Conservation (phyloP, 2,888 invertebrate species). For the Diabrotica balteata region DNA sequence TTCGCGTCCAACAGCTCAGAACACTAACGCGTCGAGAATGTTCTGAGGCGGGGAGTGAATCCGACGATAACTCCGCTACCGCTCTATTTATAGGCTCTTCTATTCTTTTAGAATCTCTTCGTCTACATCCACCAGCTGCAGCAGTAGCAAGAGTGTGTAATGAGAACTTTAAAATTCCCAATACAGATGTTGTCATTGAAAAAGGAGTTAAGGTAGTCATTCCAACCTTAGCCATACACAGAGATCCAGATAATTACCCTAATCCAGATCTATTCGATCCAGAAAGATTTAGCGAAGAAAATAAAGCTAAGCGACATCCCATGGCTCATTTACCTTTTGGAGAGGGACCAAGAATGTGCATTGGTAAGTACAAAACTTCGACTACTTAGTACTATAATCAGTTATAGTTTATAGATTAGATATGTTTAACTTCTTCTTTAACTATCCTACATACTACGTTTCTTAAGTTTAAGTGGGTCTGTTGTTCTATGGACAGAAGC, state of each 20-base stretch:
- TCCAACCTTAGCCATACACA: conserved; percentile 10
- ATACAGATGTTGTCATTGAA: conserved; percentile 26
- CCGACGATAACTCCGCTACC: too few relatives aligned
- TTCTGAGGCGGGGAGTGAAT: too few relatives aligned
- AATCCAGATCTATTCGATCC: conserved; percentile 18
- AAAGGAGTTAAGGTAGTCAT: conserved; percentile 6
- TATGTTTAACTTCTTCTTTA: too few relatives aligned
- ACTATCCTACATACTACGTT: too few relatives aligned
- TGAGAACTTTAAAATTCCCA: conserved; percentile 41
- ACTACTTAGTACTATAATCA: too few relatives aligned
- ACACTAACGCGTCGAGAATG: too few relatives aligned
- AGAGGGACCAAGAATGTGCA: conserved; percentile 14
- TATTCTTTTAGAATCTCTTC: conserved; percentile 36
- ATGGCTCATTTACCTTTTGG: conserved; percentile 6
- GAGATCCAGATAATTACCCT: conserved; percentile 13
- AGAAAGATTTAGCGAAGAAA: conserved; percentile 18
- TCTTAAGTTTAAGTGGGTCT: too few relatives aligned
- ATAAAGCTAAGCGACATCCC: conserved; percentile 11
- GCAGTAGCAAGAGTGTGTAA: conserved; percentile 38
- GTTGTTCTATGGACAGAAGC: too few relatives aligned
- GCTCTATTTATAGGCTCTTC: too few relatives aligned
- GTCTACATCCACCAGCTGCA: conserved; percentile 38
- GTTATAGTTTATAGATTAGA: too few relatives aligned
- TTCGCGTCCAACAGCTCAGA: too few relatives aligned
- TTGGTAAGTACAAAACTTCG: conserved; percentile 46